Conservation (phyloP, 2,888 invertebrate genomes). For the Synanthedon myopaeformis region DNA sequence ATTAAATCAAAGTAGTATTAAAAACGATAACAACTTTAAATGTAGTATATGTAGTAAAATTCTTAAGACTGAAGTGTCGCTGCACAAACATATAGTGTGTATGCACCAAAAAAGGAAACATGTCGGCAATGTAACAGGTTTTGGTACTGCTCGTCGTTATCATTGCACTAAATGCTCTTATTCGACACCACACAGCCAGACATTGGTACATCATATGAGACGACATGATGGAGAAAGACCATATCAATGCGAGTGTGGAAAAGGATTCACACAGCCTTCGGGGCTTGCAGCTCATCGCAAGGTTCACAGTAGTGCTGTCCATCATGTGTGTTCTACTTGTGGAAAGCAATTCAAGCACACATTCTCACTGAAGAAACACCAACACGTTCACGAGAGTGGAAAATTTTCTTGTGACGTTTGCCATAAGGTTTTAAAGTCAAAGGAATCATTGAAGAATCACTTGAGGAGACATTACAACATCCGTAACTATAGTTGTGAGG, state of each 20-base stretch:
- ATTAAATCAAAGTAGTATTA: neutral
- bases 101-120: constrained; percentile 52
- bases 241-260: constrained; percentile 55
- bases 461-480: constrained; percentile 57
- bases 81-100: constrained; percentile 38
- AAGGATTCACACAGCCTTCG: constrained; percentile 53
- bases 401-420: constrained; percentile 46
- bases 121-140: constrained; percentile 46
- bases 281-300: constrained; percentile 53
- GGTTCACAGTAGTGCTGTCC: constrained; percentile 43
- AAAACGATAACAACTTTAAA: constrained; percentile 10
- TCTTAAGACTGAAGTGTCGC: constrained; percentile 35
- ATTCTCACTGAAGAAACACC: constrained; percentile 50
- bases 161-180: constrained; percentile 56
- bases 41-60: constrained; percentile 40
- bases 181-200: constrained; percentile 56
- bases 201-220: constrained; percentile 55
- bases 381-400: constrained; percentile 45
- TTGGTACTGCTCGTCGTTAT: constrained; percentile 40
- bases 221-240: constrained; percentile 58
- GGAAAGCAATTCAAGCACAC: constrained; percentile 64
- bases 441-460: constrained; percentile 44
- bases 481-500: constrained; percentile 56
- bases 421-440: constrained; percentile 50
- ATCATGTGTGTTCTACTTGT: constrained; percentile 50